These are phyloP conservation scores for Platalea minor DNA, from an alignment of 2,797 vertebrate genomes.

Conservation along the genomic window DNA sequence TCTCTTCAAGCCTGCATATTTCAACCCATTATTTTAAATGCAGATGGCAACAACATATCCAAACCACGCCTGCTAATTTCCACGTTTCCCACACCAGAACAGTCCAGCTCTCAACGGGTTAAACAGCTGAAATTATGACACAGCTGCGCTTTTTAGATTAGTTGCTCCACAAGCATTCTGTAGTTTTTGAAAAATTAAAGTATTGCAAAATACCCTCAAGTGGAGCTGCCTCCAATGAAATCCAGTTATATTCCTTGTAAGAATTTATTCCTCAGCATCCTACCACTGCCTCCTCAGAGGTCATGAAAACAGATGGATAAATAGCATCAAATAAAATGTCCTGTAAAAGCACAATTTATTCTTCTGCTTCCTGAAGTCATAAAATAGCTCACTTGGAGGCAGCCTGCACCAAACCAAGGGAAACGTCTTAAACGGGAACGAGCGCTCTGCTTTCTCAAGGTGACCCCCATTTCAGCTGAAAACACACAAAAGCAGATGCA, in stretches of 20 bases:
- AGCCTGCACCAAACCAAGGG: not conserved
- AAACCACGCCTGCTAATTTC: not conserved
- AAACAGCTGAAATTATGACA: not conserved
- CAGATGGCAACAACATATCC: not conserved
- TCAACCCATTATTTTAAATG: not conserved
- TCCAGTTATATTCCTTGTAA: not conserved
- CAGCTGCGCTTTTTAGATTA: not conserved
- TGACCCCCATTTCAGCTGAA: constrained; percentile 26
- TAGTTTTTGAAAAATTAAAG: not conserved
- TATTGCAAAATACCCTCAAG: not conserved
- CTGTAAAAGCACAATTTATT: not conserved
- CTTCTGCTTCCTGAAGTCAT: not conserved
- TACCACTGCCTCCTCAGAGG: not conserved
- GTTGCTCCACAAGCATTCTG: not conserved
- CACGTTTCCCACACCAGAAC: not conserved
- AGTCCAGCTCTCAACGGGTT: not conserved
- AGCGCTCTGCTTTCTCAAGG: constrained; percentile 22
- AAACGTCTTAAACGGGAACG: accelerated
- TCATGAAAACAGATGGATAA: not conserved
- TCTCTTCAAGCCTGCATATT: not conserved
- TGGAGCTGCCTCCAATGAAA: not conserved
- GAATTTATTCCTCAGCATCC: not conserved
- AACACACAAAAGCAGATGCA: not conserved
- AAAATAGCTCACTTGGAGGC: not conserved
- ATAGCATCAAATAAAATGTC: not conserved